Conservation (phyloP, 2,113 vertebrate genomes). For the Isurus oxyrinchus region DNA sequence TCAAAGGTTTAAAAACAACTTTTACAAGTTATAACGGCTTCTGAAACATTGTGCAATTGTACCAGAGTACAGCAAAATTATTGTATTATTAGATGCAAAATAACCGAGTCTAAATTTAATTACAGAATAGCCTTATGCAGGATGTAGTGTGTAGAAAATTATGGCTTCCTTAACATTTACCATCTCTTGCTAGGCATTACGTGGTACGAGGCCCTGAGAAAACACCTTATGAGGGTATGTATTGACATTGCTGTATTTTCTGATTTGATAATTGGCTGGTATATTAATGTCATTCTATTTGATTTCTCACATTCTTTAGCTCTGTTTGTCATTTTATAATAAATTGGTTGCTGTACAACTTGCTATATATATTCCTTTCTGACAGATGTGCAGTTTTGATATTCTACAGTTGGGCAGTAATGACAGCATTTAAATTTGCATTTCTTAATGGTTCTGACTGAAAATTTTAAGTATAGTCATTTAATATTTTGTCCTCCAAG, state of each 20-base stretch:
- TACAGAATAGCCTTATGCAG: neutral
- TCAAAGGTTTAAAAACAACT: neutral
- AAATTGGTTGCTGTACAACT: neutral
- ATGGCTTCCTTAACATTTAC: constrained; percentile 13
- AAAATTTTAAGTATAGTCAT: neutral
- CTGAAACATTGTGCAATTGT: neutral
- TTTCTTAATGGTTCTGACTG: neutral
- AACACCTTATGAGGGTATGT: constrained; percentile 93
- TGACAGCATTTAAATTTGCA: neutral
- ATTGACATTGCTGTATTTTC: neutral
- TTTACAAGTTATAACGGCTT: neutral
- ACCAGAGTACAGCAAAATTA: neutral
- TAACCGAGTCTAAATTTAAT: neutral
- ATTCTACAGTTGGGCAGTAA: neutral
- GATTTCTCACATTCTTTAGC: neutral
- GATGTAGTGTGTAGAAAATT: neutral
- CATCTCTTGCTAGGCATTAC: constrained; percentile 72
- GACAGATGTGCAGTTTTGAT: neutral
- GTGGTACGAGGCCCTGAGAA: constrained; percentile 92
- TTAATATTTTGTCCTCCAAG: neutral
- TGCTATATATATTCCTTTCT: neutral
- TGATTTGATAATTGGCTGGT: neutral
- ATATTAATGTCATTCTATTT: neutral
- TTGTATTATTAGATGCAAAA: neutral
- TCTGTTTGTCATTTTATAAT: neutral